These are phyloP conservation scores for Bothrops jararaca DNA, from an alignment of 2,113 vertebrate genomes.

Conservation along the genomic window DNA sequence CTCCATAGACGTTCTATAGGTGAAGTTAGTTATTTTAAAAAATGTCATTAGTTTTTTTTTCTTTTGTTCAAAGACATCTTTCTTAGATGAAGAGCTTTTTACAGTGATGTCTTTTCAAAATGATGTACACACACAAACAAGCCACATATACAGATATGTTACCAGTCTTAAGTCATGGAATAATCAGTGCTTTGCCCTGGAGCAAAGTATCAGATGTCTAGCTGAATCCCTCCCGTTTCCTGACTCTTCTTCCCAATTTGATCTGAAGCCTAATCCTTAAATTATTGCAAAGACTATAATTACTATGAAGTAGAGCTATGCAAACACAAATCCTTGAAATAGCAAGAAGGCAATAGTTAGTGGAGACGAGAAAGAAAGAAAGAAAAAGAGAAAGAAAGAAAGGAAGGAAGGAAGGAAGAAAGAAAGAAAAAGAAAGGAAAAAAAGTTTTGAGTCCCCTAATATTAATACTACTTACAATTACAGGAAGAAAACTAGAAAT, in stretches of 20 bases:
- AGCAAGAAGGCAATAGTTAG: not conserved
- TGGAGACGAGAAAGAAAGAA: not conserved
- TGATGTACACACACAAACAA: slow-evolving; percentile 16
- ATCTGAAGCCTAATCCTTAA: not conserved
- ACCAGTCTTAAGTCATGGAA: slow-evolving; percentile 16
- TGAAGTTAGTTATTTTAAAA: slow-evolving; percentile 18
- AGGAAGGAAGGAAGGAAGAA: too few species aligned
- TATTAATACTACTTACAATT: not conserved
- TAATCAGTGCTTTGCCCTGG: not conserved
- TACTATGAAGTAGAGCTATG: not conserved
- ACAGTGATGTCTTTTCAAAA: slow-evolving; percentile 14
- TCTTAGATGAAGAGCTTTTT: slow-evolving; percentile 36
- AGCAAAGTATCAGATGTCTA: not conserved
- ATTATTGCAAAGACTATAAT: not conserved
- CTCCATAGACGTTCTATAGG: not conserved
- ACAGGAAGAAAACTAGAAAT: not conserved
- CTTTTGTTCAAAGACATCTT: slow-evolving; percentile 6
- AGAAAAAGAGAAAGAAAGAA: too few species aligned
- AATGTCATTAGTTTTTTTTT: not conserved
- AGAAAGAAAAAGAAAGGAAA: too few species aligned
- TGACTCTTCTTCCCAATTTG: not conserved
- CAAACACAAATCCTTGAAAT: not conserved
- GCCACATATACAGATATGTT: not conserved
- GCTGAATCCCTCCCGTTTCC: not conserved
- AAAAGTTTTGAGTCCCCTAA: not conserved